Evolutionary conservation across 2,888 invertebrate species (phyloP), one percentile per base, ranked within the genome.

Genomic region (Polyommatus icarus): DNA sequence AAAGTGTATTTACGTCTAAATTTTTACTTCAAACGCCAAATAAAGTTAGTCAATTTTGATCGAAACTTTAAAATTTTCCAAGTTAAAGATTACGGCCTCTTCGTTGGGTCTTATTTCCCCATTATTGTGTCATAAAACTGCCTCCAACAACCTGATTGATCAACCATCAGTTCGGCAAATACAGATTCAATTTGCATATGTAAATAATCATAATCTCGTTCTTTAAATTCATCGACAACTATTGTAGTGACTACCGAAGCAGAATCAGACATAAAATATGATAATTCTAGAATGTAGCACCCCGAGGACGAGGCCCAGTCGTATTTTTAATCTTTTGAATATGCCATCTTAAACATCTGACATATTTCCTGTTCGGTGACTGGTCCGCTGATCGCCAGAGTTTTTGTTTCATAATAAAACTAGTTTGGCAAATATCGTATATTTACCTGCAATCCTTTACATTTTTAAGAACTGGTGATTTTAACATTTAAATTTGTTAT

Each of bases 401-500:
- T 59, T 77, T 78, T 78, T 80, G 77, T 78, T 77, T 78, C 36
- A 67, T 71, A 76, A 71, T 57, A 76, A 77, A 80, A 80, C 78
- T 79, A 80, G 78, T 79, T 79, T 71, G 71, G 76, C 36, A 20
- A 72, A 72, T n/a, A 76, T 77, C 61, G 75, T 79, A 78, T 77
- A 78, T 77, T 71, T 77, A 59, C 71, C 71, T 54, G 76, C 36
- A 61, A 40, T 61, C 1, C 10, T 40, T n/a, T 20, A 54, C 12
- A 20, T 40, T 61, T 73, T 76, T 59, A 61, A 36, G 78, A 29
- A 77, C 73, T 6, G 36, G 59, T 24, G 20, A 46, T 46, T 73
- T 24, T 12, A 40, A 73, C 20, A 20, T 73, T 24, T 12, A 46
- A 73, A 3, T 40, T 40, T 8, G 10, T 8, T 59, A 59, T 59